A percentile compares a stretch with the other conserved stretches of the same genome.
Evolutionary conservation across 2,797 vertebrate genomes (phyloP).

Genomic region (Prunella strophiata): DNA sequence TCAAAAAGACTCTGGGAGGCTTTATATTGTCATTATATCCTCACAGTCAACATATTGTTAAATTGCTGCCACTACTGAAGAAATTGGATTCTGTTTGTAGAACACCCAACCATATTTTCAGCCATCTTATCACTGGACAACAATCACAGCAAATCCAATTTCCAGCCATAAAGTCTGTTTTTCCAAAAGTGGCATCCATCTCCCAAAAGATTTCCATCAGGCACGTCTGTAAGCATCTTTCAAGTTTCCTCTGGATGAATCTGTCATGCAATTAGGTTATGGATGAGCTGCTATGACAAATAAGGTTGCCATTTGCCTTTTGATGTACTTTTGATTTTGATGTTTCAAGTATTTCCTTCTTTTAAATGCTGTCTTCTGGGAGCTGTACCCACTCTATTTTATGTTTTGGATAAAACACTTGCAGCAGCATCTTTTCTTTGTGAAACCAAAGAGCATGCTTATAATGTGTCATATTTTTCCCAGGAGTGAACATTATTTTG

Average conservation of each 20-base stretch:
- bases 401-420: constrained; percentile 27
- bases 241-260: constrained; percentile 56
- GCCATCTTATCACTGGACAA: constrained; percentile 49
- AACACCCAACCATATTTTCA: constrained; percentile 59
- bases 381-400: constrained; percentile 18
- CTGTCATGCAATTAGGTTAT: constrained; percentile 49
- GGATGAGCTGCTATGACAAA: constrained; percentile 49
- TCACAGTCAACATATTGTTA: background rate
- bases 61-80: background rate
- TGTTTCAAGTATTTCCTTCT: constrained; percentile 60
- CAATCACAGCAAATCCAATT: constrained; percentile 55
- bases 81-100: constrained; percentile 52
- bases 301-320: constrained; percentile 46
- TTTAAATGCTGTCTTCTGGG: constrained; percentile 40
- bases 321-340: constrained; percentile 53
- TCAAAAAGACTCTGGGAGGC: background rate
- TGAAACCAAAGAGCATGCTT: background rate
- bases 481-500: constrained; percentile 12
- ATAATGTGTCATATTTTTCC: constrained; percentile 10
- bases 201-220: constrained; percentile 61
- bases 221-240: constrained; percentile 56
- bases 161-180: constrained; percentile 56
- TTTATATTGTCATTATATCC: background rate
- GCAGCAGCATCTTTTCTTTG: constrained; percentile 5
- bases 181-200: constrained; percentile 49